Conservation (phyloP, 2,797 vertebrate genomes). For the Pempheris klunzingeri region DNA sequence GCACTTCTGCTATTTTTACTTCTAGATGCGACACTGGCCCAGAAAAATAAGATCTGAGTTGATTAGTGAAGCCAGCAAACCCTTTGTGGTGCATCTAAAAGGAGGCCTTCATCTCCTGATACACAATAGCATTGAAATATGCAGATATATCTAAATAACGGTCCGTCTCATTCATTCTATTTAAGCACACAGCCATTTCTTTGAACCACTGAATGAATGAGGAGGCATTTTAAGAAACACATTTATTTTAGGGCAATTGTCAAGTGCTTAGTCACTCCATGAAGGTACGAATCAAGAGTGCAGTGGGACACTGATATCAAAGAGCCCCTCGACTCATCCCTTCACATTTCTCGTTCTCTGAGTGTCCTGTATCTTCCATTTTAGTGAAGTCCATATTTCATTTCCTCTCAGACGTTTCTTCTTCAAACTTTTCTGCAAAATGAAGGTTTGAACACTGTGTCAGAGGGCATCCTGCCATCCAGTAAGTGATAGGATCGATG, state of each 20-base stretch:
- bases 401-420: conserved; percentile 36
- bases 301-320: background rate
- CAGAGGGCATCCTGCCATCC: conserved; percentile 33
- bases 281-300: conserved; percentile 32
- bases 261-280: conserved; percentile 56
- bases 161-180: conserved; percentile 40
- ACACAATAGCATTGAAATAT: conserved; percentile 59
- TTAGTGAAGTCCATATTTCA: conserved; percentile 8
- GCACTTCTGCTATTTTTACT: conserved; percentile 75
- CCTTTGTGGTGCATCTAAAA: conserved; percentile 68
- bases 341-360: background rate
- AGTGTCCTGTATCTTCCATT: background rate
- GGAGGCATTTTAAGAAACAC: conserved; percentile 56
- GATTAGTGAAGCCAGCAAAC: conserved; percentile 69
- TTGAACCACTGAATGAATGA: conserved; percentile 39
- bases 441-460: conserved; percentile 44
- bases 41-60: conserved; percentile 71
- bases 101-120: conserved; percentile 59
- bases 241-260: conserved; percentile 72
- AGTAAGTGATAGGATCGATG: conserved; percentile 49
- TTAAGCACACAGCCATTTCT: conserved; percentile 38
- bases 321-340: background rate
- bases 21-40: conserved; percentile 67
- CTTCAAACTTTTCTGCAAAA: conserved; percentile 39
- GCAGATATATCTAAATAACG: conserved; percentile 58